Base-by-base conservation (phyloP, 1,140 invertebrate species). In the Hypsibius dujardini region DNA sequence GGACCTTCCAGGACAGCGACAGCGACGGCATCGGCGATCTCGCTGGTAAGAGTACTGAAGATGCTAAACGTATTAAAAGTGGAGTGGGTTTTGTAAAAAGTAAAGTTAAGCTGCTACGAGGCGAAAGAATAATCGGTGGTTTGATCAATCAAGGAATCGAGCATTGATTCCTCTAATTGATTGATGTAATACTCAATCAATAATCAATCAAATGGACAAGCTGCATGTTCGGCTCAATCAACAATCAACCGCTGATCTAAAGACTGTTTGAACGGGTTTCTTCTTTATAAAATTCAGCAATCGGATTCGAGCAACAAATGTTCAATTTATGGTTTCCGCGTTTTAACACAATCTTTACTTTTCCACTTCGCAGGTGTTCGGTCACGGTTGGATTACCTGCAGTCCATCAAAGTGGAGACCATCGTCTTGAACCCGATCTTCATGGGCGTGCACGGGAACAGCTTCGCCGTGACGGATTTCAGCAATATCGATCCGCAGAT, bases 11-110 rank as follows among this genome's bases (percentile, higher is more conserved):
- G n/a, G 50, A 56, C n/a, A 7, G 7, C 50, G 50, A 56, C 50
- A 56, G n/a, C 50, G 50, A 56, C 50, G 50, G 50, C 50, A 56
- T 56, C 50, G 50, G 50, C 50, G 50, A 56, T 56, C 7, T 56
- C 50, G 7, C 7, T 7, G 50, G 50, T 56, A 56, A n/a, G 50
- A 7, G 50, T 56, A n/a, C 50, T 7, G 50, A 7, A n/a, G 50
- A 56, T 56, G 50, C 50, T 7, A 7, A n/a, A n/a, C 50, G 7
- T 7, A 56, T 7, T 56, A 56, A 56, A 56, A 56, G 7, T n/a
- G n/a, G n/a, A n/a, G n/a, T 56, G 50, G 7, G 7, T n/a, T 56
- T 56, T 56, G 7, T 56, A n/a, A 7, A 7, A 56, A 7, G 50
- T 7, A n/a, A n/a, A 56, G 7, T 56, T 56, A 56, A 56, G 7